Percentiles rank a stretch among this genome's conserved stretches.
Evolutionary conservation across 35 echinoderm and acorn worm species (phyloP).

Genomic region (Acanthaster planci): DNA sequence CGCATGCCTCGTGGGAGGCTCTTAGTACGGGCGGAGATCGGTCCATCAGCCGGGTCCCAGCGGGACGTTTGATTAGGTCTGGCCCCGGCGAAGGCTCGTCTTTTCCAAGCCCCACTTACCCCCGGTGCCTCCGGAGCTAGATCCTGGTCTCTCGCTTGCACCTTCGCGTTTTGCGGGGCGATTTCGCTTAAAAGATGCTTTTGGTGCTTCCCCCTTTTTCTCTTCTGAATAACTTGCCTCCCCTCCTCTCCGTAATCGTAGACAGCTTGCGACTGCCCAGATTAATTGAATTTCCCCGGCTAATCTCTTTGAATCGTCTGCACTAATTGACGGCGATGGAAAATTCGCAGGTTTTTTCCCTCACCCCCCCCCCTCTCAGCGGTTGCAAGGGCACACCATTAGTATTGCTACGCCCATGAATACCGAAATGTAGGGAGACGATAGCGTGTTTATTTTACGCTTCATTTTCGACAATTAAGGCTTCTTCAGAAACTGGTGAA

Average conservation of each 20-base stretch:
- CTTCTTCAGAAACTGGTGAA: conserved; percentile 15
- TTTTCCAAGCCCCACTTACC: background rate
- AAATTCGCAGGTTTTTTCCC: too few relatives aligned
- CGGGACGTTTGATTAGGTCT: conserved; percentile 17
- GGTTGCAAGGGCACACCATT: background rate
- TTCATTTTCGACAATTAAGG: conserved; percentile 20
- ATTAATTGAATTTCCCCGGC: conserved; percentile 22
- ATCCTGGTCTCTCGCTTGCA: too few relatives aligned
- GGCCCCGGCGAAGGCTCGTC: background rate
- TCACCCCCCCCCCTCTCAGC: too few relatives aligned
- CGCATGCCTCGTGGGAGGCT: background rate
- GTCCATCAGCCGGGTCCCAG: conserved; percentile 16
- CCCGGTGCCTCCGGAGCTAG: background rate
- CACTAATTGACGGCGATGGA: conserved; percentile 4
- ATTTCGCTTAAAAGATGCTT: background rate
- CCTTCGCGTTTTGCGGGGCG: background rate
- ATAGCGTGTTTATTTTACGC: conserved; percentile 19
- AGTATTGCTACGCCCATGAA: background rate
- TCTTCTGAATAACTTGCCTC: background rate
- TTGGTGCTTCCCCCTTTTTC: background rate
- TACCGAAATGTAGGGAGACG: background rate
- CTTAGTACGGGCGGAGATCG: background rate
- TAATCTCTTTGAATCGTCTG: conserved; percentile 21
- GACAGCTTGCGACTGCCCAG: conserved; percentile 10
- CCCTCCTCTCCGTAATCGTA: background rate